These are phyloP conservation scores for Solenopsis fugax DNA, from an alignment of 1,140 invertebrate species.

Conservation along the genomic window DNA sequence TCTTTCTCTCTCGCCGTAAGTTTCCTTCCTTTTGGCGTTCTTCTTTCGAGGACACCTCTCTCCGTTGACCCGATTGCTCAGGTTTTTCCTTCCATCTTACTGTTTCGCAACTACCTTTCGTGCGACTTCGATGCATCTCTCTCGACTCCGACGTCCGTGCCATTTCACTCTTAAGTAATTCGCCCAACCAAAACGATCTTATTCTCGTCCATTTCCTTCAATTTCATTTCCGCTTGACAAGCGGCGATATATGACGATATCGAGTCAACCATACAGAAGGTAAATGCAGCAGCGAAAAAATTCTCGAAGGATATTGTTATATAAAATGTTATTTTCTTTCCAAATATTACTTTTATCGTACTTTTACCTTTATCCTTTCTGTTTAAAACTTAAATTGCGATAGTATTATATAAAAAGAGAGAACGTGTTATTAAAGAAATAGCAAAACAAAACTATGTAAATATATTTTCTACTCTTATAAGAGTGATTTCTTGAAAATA, in stretches of 20 bases:
- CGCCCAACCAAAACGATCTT: constrained; percentile 58
- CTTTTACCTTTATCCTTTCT: background rate
- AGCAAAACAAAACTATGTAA: background rate
- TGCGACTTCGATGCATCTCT: constrained; percentile 51
- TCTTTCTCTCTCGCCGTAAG: background rate
- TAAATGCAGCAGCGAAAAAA: constrained; percentile 6
- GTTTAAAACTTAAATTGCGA: background rate
- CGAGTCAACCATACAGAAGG: constrained; percentile 16
- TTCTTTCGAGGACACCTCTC: background rate
- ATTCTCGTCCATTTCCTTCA: constrained; percentile 61
- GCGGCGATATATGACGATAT: constrained; percentile 38
- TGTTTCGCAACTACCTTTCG: constrained; percentile 59
- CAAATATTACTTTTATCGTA: constrained; percentile 21
- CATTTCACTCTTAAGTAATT: constrained; percentile 63
- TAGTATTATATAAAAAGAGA: background rate
- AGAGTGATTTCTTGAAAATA: background rate
- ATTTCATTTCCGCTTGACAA: constrained; percentile 55
- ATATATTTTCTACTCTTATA: background rate
- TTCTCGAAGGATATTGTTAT: background rate
- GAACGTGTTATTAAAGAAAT: background rate
- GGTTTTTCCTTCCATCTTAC: constrained; percentile 58
- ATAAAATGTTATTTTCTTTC: background rate
- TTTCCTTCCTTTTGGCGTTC: constrained; percentile 20
- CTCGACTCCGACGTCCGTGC: constrained; percentile 1
- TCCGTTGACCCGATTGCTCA: constrained; percentile 58